A percentile compares a stretch with the other conserved stretches of the same genome.
These are phyloP conservation scores for Macrostomum cliftonense DNA, from an alignment of 2,888 invertebrate genomes.

Conservation along the genomic window DNA sequence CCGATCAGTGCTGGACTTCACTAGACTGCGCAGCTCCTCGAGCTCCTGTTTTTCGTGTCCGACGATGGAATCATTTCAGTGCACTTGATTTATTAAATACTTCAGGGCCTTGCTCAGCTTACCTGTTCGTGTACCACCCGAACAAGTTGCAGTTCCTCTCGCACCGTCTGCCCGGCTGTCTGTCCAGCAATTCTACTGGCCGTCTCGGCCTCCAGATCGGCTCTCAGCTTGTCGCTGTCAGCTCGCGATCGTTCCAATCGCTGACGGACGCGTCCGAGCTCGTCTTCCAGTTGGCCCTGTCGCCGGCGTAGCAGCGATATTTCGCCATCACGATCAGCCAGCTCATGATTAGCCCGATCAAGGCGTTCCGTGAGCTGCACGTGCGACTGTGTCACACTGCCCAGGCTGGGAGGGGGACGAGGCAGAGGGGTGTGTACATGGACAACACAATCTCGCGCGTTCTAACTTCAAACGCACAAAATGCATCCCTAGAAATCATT, in stretches of 20 bases:
- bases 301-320: conserved; percentile 34
- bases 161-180: conserved; percentile 39
- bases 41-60: too few species aligned
- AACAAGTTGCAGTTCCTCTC: conserved; percentile 42
- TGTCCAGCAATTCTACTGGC: conserved; percentile 40
- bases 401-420: too few species aligned
- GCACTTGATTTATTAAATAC: too few species aligned
- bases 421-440: too few species aligned
- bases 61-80: too few species aligned
- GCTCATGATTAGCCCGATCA: conserved; percentile 23
- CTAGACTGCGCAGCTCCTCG: conserved; percentile 40
- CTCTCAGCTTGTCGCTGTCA: background rate
- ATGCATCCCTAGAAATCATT: too few species aligned
- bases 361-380: conserved; percentile 16
- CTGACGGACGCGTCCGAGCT: background rate
- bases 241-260: background rate
- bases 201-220: conserved; percentile 41
- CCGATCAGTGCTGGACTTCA: conserved; percentile 37
- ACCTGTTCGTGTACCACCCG: conserved; percentile 34
- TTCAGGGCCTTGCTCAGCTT: too few species aligned
- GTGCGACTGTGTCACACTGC: background rate
- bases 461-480: too few species aligned
- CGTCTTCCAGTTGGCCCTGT: conserved; percentile 25
- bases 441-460: too few species aligned
- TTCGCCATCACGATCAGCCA: conserved; percentile 39